A percentile compares a stretch with the other conserved stretches of the same genome.
These are phyloP conservation scores for Phenganax subtilis DNA, from an alignment of 92 coral and sea anemone genomes.

Conservation along the genomic window DNA sequence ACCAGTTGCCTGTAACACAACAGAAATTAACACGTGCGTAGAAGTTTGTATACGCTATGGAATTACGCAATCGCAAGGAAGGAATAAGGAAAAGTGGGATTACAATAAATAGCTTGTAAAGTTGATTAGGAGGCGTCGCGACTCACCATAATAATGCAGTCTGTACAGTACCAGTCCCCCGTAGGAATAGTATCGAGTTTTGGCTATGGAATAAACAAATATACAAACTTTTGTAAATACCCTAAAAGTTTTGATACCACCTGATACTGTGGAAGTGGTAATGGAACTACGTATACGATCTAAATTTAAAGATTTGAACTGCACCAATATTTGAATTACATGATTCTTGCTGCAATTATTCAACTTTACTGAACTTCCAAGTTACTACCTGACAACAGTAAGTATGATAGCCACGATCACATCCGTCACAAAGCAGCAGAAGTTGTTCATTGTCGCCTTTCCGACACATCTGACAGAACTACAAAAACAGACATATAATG, in stretches of 20 bases:
- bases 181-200: conserved; percentile 78
- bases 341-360: no score
- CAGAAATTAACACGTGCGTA: background rate
- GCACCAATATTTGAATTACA: no score
- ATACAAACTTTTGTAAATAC: no score
- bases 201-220: conserved; percentile 52
- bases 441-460: conserved; percentile 97
- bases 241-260: background rate
- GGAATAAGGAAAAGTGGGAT: no score
- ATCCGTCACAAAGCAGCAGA: conserved; percentile 88
- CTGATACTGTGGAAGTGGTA: background rate
- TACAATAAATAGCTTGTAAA: no score
- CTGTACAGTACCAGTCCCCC: conserved; percentile 99
- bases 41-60: no score
- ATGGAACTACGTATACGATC: background rate
- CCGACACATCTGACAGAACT: conserved; percentile 99
- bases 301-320: no score
- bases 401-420: conserved; percentile 98
- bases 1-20: conserved; percentile 72
- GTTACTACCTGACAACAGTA: conserved; percentile 82
- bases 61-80: no score
- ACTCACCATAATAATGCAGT: conserved; percentile 92
- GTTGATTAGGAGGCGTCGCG: no score
- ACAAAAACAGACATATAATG: background rate
- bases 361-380: no score